Conservation (phyloP, 2,113 vertebrate genomes). For the Hypomesus transpacificus region DNA sequence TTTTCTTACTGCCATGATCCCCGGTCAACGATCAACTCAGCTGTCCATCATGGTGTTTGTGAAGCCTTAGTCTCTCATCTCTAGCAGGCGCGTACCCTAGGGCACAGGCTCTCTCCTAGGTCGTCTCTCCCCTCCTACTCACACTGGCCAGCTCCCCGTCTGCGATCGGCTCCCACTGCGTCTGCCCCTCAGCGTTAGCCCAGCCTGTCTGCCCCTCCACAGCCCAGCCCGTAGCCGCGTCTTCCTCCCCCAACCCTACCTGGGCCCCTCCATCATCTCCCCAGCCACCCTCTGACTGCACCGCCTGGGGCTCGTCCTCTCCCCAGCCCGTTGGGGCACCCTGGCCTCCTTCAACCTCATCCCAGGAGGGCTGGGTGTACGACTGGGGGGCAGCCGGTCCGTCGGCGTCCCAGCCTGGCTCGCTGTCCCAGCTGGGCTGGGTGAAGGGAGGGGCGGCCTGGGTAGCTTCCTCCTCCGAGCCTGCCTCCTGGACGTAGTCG, state of each 20-base stretch:
- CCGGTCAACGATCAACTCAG: neutral
- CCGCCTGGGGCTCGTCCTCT: constrained; percentile 7
- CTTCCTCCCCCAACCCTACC: constrained; percentile 50
- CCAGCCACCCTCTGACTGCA: constrained; percentile 50
- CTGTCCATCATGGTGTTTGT: neutral
- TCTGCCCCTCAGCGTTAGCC: constrained; percentile 1
- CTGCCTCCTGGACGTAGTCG: neutral
- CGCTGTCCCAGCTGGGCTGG: constrained; percentile 39
- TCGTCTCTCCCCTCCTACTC: constrained; percentile 41
- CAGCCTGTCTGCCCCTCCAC: constrained; percentile 5
- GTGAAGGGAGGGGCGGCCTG: constrained; percentile 19
- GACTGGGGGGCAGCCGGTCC: constrained; percentile 8
- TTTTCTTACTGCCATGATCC: neutral
- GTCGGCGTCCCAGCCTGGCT: constrained; percentile 12
- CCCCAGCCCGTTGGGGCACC: constrained; percentile 15
- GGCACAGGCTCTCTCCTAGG: neutral
- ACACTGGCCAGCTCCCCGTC: constrained; percentile 47
- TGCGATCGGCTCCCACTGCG: constrained; percentile 27
- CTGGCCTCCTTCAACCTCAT: neutral
- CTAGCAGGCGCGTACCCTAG: neutral
- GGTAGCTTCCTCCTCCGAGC: constrained; percentile 25
- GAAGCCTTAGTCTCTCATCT: constrained; percentile 7
- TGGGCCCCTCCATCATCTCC: constrained; percentile 38
- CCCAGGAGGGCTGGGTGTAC: constrained; percentile 43
- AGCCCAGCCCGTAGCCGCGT: neutral